These are phyloP conservation scores for Spondyliosoma cantharus DNA, from an alignment of 2,797 vertebrate genomes.

Conservation along the genomic window DNA sequence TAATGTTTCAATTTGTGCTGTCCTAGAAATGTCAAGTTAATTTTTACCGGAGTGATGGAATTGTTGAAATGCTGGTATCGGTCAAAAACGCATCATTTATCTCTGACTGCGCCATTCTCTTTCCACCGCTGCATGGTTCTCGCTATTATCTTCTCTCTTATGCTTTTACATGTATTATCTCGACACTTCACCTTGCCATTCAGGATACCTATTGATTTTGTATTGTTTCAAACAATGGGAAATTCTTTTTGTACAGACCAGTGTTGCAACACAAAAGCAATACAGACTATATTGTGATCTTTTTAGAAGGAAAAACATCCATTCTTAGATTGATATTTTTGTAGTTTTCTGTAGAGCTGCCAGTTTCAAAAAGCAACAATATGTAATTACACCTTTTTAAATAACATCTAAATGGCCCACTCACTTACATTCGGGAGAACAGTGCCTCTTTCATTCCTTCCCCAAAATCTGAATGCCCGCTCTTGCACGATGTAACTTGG, in stretches of 20 bases:
- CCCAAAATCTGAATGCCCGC: too few species aligned
- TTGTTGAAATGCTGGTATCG: slow-evolving; percentile 39
- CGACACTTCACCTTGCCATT: not conserved
- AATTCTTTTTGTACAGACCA: not conserved
- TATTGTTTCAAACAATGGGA: slow-evolving; percentile 4
- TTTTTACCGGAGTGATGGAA: slow-evolving; percentile 54
- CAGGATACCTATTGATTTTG: not conserved
- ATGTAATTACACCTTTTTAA: too few species aligned
- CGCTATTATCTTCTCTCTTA: not conserved
- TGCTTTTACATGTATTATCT: slow-evolving; percentile 1
- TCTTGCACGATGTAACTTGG: too few species aligned
- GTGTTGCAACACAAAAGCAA: not conserved
- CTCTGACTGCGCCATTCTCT: slow-evolving; percentile 3
- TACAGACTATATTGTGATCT: not conserved
- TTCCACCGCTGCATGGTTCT: not conserved
- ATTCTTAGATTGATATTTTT: slow-evolving; percentile 22
- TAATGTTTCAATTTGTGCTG: slow-evolving; percentile 65
- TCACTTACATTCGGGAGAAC: too few species aligned
- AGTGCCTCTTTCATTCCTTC: too few species aligned
- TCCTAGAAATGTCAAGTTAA: slow-evolving; percentile 64
- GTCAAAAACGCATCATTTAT: slow-evolving; percentile 15
- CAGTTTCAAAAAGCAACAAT: slow-evolving; percentile 4
- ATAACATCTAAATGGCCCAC: too few species aligned
- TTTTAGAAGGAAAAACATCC: not conserved
- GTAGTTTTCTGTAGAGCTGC: slow-evolving; percentile 22